Evolutionary conservation across 2,113 vertebrate genomes (phyloP).

Genomic region (Ellobius talpinus): DNA sequence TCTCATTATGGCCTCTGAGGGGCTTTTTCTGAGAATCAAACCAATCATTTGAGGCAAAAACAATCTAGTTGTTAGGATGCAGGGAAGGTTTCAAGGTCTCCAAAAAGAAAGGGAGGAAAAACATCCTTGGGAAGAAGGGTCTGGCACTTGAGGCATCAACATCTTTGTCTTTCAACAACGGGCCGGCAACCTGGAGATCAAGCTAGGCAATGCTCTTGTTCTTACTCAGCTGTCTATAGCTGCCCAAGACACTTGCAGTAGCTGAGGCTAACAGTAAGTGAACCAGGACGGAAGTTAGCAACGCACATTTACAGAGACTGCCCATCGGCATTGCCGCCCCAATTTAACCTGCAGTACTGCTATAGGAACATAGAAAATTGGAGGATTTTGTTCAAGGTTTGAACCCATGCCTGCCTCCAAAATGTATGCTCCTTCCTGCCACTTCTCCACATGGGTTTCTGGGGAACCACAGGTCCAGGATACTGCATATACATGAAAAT

Average conservation of each 20-base stretch:
- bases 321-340: background rate
- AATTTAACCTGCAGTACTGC: background rate
- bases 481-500: background rate
- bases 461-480: background rate
- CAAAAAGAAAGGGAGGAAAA: conserved; percentile 43
- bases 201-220: background rate
- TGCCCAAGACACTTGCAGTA: background rate
- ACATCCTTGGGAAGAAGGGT: background rate
- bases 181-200: background rate
- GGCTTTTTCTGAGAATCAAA: background rate
- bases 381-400: conserved; percentile 32
- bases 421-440: background rate
- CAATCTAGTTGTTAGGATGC: background rate
- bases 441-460: background rate
- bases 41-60: background rate
- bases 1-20: background rate
- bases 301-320: background rate
- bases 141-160: rapidly evolving
- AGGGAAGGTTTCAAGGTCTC: background rate
- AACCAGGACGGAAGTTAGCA: background rate
- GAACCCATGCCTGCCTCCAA: background rate
- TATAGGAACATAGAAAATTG: conserved; percentile 33
- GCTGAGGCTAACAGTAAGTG: background rate
- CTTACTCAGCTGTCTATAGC: background rate
- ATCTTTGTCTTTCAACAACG: background rate